phyloP scores from a whole-genome alignment of 2,113 vertebrate species.

The Varanus komodoensis region DNA sequence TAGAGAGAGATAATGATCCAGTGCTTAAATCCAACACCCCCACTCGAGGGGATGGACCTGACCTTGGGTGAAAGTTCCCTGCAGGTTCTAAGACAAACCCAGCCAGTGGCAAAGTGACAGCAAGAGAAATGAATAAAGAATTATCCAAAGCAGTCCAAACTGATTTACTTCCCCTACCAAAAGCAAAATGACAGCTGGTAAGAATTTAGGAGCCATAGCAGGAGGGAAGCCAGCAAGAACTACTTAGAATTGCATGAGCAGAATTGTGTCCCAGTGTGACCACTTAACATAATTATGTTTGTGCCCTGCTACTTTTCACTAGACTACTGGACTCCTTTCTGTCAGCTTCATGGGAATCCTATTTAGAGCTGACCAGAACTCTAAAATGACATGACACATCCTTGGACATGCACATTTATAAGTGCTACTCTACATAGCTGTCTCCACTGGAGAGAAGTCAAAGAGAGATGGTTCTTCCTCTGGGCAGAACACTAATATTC shows the following conservation, averaged over 20 bases:
- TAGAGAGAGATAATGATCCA: background rate
- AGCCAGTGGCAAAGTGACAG: background rate
- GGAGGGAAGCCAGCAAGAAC: background rate
- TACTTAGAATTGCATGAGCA: background rate
- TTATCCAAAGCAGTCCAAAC: background rate
- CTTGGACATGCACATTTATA: background rate
- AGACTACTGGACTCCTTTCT: background rate
- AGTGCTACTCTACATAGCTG: background rate
- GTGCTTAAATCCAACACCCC: background rate
- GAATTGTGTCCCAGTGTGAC: background rate
- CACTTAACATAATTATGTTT: background rate
- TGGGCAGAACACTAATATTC: conserved; percentile 7
- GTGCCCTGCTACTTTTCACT: background rate
- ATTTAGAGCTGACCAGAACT: background rate
- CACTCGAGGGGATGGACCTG: no score
- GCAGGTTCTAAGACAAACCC: background rate
- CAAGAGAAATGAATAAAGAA: background rate
- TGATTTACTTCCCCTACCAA: background rate
- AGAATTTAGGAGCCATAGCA: no score
- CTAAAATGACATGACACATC: background rate
- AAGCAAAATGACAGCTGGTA: background rate
- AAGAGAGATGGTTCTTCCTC: background rate
- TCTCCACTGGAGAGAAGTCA: background rate
- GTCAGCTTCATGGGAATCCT: background rate
- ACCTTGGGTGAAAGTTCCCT: background rate